A percentile compares a stretch with the other conserved stretches of the same genome.
Evolutionary conservation across 2,113 vertebrate species (phyloP).

Genomic region (Myotis davidii): DNA sequence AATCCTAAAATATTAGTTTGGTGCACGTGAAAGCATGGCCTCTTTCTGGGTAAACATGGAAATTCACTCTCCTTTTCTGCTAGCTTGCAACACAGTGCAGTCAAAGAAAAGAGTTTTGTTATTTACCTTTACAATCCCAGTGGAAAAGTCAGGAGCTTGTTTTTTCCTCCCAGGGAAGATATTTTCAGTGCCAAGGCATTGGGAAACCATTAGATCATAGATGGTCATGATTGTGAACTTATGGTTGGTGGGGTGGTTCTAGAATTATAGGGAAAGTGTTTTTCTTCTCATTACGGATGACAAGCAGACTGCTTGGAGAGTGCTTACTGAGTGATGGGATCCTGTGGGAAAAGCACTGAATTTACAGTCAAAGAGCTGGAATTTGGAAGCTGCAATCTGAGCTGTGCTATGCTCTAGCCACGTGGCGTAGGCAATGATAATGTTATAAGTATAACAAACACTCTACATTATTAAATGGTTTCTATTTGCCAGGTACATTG

Average conservation of each 20-base stretch:
- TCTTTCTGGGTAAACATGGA: background rate
- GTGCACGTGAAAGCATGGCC: background rate
- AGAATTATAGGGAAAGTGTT: background rate
- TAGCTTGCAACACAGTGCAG: background rate
- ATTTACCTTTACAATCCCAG: conserved; percentile 36
- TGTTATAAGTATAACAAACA: background rate
- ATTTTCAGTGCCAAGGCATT: background rate
- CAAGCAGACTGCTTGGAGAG: background rate
- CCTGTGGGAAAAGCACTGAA: background rate
- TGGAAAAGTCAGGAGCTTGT: background rate
- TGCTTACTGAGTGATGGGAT: background rate
- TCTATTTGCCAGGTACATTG: background rate
- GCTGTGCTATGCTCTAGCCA: background rate
- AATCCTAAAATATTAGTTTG: conserved; percentile 30
- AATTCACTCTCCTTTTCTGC: background rate
- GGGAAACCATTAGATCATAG: background rate
- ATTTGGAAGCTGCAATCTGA: background rate
- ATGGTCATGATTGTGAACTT: background rate
- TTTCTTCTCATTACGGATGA: background rate
- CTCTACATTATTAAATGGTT: background rate
- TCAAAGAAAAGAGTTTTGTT: conserved; percentile 34
- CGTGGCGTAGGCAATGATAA: background rate
- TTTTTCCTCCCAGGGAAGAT: background rate
- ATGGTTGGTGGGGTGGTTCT: background rate
- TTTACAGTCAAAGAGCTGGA: background rate